Conservation (phyloP, 2,888 invertebrate genomes). For the Lapara coniferarum region DNA sequence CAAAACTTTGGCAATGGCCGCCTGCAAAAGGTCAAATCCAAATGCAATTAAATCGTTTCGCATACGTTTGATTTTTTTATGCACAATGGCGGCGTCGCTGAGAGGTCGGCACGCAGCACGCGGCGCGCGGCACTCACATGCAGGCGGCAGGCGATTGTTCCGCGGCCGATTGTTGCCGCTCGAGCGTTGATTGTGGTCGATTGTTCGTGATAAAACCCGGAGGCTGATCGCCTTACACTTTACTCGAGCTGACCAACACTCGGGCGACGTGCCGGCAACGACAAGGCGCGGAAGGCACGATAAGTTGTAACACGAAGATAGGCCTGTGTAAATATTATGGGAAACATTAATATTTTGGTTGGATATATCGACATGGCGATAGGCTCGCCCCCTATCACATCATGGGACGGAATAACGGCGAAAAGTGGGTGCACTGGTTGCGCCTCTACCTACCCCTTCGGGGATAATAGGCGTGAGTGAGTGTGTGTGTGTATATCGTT, state of each 20-base stretch:
- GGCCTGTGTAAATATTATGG: too few relatives aligned
- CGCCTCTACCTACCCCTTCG: too few relatives aligned
- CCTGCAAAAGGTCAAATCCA: constrained; percentile 8
- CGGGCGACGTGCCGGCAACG: too few relatives aligned
- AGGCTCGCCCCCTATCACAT: too few relatives aligned
- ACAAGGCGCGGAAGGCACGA: neutral
- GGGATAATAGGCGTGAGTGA: too few relatives aligned
- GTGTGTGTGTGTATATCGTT: too few relatives aligned
- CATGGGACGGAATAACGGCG: too few relatives aligned
- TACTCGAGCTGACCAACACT: too few relatives aligned
- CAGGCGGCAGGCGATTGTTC: constrained; percentile 16
- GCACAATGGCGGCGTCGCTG: neutral
- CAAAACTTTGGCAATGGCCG: too few relatives aligned
- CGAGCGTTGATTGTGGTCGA: constrained; percentile 21
- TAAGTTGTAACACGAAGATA: neutral
- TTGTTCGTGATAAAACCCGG: constrained; percentile 14
- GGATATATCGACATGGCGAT: too few relatives aligned
- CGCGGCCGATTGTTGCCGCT: constrained; percentile 13
- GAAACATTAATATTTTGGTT: neutral
- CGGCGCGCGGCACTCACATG: neutral
- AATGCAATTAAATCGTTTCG: constrained; percentile 13
- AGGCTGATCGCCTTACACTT: constrained; percentile 6
- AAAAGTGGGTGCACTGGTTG: too few relatives aligned
- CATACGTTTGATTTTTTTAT: constrained; percentile 11
- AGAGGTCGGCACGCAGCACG: too few relatives aligned